phyloP scores from a whole-genome alignment of 2,797 vertebrate species.

The Caiman crocodilus region DNA sequence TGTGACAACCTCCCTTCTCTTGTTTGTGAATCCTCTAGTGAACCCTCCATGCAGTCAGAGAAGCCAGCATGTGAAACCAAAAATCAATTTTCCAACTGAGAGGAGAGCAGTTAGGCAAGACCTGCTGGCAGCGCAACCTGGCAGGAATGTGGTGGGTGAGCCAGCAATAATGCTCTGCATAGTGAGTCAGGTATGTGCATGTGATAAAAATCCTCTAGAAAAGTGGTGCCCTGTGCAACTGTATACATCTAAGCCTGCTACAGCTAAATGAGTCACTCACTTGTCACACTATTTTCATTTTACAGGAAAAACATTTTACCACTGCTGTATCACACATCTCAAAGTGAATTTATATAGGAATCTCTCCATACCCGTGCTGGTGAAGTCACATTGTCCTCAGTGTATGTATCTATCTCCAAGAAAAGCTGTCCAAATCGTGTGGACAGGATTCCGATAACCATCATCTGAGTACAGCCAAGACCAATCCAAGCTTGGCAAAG shows the following conservation, averaged over 20 bases:
- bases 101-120: fast-evolving
- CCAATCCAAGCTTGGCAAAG: neutral
- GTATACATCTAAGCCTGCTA: fast-evolving
- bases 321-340: neutral
- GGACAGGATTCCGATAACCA: neutral
- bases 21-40: neutral
- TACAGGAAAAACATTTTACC: neutral
- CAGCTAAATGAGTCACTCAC: fast-evolving
- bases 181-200: neutral
- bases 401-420: neutral
- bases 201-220: fast-evolving
- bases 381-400: neutral
- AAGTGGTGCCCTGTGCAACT: fast-evolving
- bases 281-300: neutral
- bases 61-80: neutral
- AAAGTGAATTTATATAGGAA: neutral
- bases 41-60: neutral
- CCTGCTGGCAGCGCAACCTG: neutral
- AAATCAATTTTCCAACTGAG: neutral
- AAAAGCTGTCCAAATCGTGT: neutral
- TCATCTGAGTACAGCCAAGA: neutral
- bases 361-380: fast-evolving
- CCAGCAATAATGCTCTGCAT: neutral
- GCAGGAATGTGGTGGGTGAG: neutral
- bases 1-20: neutral